A percentile compares a stretch with the other conserved stretches of the same genome.
phyloP scores from a whole-genome alignment of 2,888 invertebrate genomes.

The Meteorus colon region DNA sequence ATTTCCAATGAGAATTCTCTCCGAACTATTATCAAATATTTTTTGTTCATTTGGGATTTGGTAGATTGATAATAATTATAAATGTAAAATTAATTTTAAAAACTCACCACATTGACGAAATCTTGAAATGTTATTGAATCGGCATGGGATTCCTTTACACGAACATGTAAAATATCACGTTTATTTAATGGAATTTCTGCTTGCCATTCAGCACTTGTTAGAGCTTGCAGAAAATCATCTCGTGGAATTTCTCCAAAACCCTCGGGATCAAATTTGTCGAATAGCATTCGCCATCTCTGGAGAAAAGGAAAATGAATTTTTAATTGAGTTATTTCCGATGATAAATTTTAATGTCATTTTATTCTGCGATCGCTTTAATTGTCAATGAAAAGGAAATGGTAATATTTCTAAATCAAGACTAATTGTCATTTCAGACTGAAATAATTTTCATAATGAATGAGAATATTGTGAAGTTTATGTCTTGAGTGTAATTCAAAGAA shows the following conservation, averaged over 20 bases:
- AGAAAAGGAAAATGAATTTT: constrained; percentile 69
- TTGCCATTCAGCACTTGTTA: constrained; percentile 85
- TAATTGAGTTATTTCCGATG: constrained; percentile 17
- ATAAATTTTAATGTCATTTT: too few relatives aligned
- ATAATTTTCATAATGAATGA: too few relatives aligned
- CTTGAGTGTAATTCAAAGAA: too few relatives aligned
- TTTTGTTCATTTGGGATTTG: too few relatives aligned
- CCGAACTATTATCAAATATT: constrained; percentile 15
- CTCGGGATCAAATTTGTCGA: constrained; percentile 94
- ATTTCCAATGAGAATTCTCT: neutral
- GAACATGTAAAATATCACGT: constrained; percentile 77
- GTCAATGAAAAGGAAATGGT: too few relatives aligned
- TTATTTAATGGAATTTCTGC: constrained; percentile 85
- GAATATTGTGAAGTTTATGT: too few relatives aligned
- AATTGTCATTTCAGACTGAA: too few relatives aligned
- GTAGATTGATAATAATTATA: neutral
- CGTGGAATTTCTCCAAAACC: constrained; percentile 95
- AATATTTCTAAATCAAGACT: too few relatives aligned
- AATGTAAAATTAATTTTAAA: neutral
- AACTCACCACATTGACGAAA: constrained; percentile 95
- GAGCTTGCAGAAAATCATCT: constrained; percentile 86
- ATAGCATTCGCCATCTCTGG: constrained; percentile 92
- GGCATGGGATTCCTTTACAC: constrained; percentile 65
- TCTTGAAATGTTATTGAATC: constrained; percentile 93
- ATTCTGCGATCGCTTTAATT: too few relatives aligned